Base-by-base conservation (phyloP, 2,113 vertebrate species). In the Macroglossus sobrinus region DNA sequence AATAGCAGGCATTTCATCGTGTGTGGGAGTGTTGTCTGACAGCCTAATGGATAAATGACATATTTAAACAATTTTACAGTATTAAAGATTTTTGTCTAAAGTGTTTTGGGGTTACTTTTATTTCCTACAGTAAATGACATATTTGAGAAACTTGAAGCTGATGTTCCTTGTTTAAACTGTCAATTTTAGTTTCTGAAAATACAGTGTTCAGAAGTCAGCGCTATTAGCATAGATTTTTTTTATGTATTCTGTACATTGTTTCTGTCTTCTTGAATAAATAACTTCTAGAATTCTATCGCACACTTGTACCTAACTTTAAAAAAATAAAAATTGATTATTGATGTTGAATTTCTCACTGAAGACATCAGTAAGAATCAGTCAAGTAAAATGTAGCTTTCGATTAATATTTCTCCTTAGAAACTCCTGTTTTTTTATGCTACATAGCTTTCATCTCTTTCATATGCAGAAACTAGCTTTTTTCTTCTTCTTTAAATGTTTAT, bases 51-150 rank as follows among this genome's bases (percentile, higher is more conserved):
- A 94, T 89, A 97, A 97, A 97, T 93, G 89, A 91, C 30, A 96
- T 95, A 94, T 95, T 93, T 85, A 97, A 97, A 97, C 93, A 96
- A 97, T 91, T 97, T 95, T 64, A 91, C 55, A 96, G 53, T 93
- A 95, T 92, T 98, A 84, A 97, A 97, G 69, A 95, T 91, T 5
- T 64, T 84, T 92, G 38, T 43, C 35, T 87, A 85, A 96, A 96
- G 45, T 6, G 9, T 97, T 88, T 96, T 76, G 30, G 57, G 66
- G 76, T 35, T 95, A 94, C 24, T 94, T 57, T 53, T 38, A 47
- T 96, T 97, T 43, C 9, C 57, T 92, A 47, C 16, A 90, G 47
- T 13, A 97, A 95, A 95, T 87, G 45, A 75, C 26, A 95, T 89
- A 97, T 97, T 96, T 82, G 81, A 89, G 87, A 88, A 97, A 86